Base-by-base conservation (phyloP, 2,113 vertebrate species). In the Peromyscus polionotus region DNA sequence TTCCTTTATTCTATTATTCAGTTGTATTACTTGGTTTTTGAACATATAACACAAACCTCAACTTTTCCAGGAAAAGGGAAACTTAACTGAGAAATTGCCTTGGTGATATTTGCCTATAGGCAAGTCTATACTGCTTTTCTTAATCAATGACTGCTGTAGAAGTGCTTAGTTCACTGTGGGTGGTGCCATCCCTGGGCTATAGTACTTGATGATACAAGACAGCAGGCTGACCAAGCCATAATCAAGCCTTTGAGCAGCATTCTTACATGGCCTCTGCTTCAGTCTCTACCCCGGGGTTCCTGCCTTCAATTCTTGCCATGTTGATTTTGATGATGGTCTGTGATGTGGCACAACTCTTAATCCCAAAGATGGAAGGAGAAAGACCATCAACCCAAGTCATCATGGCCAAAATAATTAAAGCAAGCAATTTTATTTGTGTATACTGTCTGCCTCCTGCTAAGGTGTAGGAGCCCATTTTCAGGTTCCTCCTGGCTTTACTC, bases 1-100 rank as follows among this genome's bases (percentile, higher is more conserved):
- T 90, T 88, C 59, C 70, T 97, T 89, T 73, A 88, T 91, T 88
- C 24, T 84, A 1, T n/a, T 81, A 14, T 70, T 85, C 59, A 73
- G 6, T 17, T 84, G 24, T 42, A 24, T 54, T 81, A 5, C 2
- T 81, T 77, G 26, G 6, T 33, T 36, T 33, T 67, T 67, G 11
- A 8, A 2, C 42, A 48, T 14, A 2, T 76, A 67, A 51, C 24
- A 16, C 75, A 45, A 45, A 48, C 6, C 6, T 17, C 51, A 13
- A 31, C 75, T 31, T 51, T 31, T 45, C 22, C 13, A 31, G 42
- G 26, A 77, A 77, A 77, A 77, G 6, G 13, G 12, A 77, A 31
- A 31, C 24, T 77, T 42, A 7, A 28, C 12, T 45, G 42, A 76
- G 75, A 14, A 45, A 76, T 48, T 51, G 14, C 6, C 11, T 77